Conservation (phyloP, 1,140 invertebrate genomes). For the Drosophila insularis region DNA sequence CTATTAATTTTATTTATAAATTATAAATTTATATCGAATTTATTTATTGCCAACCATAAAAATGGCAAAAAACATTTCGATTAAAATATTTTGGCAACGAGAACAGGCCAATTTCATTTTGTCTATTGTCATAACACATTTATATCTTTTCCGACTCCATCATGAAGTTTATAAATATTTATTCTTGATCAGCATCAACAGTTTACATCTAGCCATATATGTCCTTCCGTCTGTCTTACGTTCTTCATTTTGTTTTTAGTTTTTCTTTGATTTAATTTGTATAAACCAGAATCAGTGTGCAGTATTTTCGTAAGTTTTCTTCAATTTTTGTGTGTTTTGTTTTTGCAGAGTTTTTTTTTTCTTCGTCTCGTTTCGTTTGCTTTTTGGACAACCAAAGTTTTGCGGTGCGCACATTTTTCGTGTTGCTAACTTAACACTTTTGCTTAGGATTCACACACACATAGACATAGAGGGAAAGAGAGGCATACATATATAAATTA, state of each 20-base stretch:
- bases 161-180: no score
- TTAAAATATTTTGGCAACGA: no score
- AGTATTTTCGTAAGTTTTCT: neutral
- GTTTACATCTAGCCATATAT: no score
- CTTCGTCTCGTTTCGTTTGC: constrained; percentile 34
- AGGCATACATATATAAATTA: constrained; percentile 47
- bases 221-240: no score
- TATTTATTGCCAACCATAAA: no score
- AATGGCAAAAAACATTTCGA: no score
- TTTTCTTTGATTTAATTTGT: constrained; percentile 5
- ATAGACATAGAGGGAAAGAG: constrained; percentile 27
- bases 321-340: neutral
- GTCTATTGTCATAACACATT: no score
- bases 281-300: constrained; percentile 10
- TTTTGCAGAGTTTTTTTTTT: constrained; percentile 23
- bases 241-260: neutral
- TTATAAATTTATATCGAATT: no score
- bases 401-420: constrained; percentile 70
- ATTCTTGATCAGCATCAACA: no score
- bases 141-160: no score
- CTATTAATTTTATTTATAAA: no score
- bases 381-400: constrained; percentile 67
- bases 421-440: constrained; percentile 79
- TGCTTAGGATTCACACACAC: constrained; percentile 57
- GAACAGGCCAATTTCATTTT: no score